These are phyloP conservation scores for Lasaia peninsularis DNA, from an alignment of 1,140 invertebrate species.

Conservation along the genomic window DNA sequence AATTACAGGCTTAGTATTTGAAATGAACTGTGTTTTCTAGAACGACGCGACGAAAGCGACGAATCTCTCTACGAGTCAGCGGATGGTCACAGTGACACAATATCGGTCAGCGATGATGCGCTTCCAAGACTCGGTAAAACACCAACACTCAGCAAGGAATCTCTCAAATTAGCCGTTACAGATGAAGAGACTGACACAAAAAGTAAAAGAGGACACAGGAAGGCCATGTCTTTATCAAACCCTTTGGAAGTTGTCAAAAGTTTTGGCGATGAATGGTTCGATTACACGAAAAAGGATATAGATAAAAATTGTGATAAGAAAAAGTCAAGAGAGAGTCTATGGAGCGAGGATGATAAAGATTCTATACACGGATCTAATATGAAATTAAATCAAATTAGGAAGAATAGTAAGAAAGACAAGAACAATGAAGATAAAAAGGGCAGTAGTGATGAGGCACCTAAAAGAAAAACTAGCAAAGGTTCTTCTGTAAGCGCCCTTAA, in stretches of 20 bases:
- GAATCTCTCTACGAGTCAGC: constrained; percentile 69
- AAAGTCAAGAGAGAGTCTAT: constrained; percentile 69
- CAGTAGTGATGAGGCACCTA: constrained; percentile 54
- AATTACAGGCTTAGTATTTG: background rate
- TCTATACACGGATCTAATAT: constrained; percentile 58
- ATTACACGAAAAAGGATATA: constrained; percentile 53
- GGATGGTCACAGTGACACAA: constrained; percentile 64
- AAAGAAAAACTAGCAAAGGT: constrained; percentile 64
- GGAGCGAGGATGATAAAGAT: constrained; percentile 68
- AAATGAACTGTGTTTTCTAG: constrained; percentile 35
- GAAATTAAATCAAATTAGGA: constrained; percentile 58
- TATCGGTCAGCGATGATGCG: constrained; percentile 69
- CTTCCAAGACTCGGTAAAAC: constrained; percentile 54
- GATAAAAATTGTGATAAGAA: constrained; percentile 70
- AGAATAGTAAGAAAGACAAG: constrained; percentile 65
- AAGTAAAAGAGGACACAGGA: constrained; percentile 78
- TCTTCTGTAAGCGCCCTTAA: constrained; percentile 66
- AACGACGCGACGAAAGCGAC: constrained; percentile 68
- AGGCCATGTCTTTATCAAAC: constrained; percentile 89
- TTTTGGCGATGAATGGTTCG: constrained; percentile 70
- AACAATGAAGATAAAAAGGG: constrained; percentile 47
- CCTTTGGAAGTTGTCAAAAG: constrained; percentile 79
- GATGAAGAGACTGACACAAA: constrained; percentile 64
- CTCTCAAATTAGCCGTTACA: constrained; percentile 59
- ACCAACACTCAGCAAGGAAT: constrained; percentile 69